Base-by-base conservation (phyloP, 1,140 invertebrate species). In the Spodoptera litura region DNA sequence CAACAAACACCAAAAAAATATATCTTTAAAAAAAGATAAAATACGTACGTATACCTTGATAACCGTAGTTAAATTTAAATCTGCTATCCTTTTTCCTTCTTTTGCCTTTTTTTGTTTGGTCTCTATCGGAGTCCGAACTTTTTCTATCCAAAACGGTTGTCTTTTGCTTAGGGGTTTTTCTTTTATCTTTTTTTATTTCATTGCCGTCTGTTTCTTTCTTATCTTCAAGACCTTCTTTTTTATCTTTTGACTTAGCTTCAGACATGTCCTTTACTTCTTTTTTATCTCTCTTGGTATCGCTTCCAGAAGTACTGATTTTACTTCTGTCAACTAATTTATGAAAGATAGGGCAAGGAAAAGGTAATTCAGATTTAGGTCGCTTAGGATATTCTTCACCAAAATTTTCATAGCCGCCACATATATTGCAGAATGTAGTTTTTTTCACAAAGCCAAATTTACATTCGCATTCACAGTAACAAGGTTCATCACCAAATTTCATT, bases 1-100 rank as follows among this genome's bases (percentile, higher is more conserved):
- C 6, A 35, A 15, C n/a, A 38, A 20, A 10, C 3, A 66, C 13
- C 6, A 25, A n/a, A 66, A 15, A 66, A 15, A 20, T 12, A n/a
- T 10, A n/a, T n/a, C 3, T 12, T 35, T 15, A 80, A 77, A 81
- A 80, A 66, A 61, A 31, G 68, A 62, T 59, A 77, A 83, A 78
- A 80, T 78, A 94, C 89, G 75, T 91, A 93, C 89, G 90, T 90
- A 93, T 94, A 93, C 92, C 91, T 93, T 89, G 87, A 80, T 93
- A 94, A 71, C 91, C 91, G 72, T 93, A 92, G 71, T 93, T 91
- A 68, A 93, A 92, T 85, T 93, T 90, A 75, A 94, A 93, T 83
- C 87, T 85, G 71, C 88, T 85, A 80, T 93, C 88, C 77, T 87
- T 89, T 71, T 85, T 89, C 78, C 85, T 89, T 62, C 88, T 91